phyloP scores from a whole-genome alignment of 2,888 invertebrate species.

The Mayetiola destructor region DNA sequence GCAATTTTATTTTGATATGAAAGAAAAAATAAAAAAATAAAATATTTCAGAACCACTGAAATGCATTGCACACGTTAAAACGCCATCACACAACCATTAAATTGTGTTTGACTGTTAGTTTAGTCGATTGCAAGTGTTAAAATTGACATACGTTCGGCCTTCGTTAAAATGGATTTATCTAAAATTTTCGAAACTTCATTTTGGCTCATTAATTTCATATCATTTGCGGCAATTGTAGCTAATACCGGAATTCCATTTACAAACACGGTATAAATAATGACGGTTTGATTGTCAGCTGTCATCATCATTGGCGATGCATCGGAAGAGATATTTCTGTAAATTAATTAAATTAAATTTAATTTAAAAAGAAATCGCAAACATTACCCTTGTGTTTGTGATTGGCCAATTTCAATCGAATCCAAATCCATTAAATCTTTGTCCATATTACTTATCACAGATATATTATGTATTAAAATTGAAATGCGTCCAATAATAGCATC shows the following conservation, averaged over 20 bases:
- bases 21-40: background rate
- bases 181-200: conserved; percentile 60
- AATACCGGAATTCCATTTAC: conserved; percentile 67
- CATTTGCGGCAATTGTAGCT: conserved; percentile 65
- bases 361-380: background rate
- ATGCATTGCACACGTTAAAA: too few species aligned
- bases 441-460: background rate
- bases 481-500: conserved; percentile 7
- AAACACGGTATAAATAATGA: conserved; percentile 66
- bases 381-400: background rate
- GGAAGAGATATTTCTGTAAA: background rate
- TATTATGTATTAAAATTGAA: conserved; percentile 11
- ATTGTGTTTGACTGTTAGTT: too few species aligned
- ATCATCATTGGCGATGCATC: too few species aligned
- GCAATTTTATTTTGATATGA: conserved; percentile 12
- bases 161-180: conserved; percentile 62
- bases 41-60: too few species aligned
- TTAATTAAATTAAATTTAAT: background rate
- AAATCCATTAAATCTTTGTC: conserved; percentile 6
- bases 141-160: conserved; percentile 66
- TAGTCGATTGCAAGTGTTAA: too few species aligned
- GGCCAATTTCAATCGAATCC: background rate
- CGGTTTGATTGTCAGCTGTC: conserved; percentile 31
- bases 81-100: too few species aligned
- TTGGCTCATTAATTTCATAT: conserved; percentile 66